Conservation (phyloP, 2,888 invertebrate genomes). For the Yponomeuta sedellus region DNA sequence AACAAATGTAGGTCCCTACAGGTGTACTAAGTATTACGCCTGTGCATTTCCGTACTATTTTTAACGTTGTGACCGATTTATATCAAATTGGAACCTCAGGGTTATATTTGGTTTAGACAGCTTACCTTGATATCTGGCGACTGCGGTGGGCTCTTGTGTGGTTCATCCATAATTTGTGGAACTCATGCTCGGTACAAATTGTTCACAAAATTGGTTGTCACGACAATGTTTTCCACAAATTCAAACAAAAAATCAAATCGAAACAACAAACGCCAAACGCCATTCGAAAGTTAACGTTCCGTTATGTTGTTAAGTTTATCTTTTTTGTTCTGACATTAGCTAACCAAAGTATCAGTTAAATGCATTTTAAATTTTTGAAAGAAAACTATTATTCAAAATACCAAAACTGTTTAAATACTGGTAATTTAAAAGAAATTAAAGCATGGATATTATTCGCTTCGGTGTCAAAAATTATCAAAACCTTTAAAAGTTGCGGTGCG, state of each 20-base stretch:
- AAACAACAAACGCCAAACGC: conserved; percentile 35
- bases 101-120: conserved; percentile 1
- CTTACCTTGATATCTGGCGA: conserved; percentile 56
- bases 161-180: conserved; percentile 69
- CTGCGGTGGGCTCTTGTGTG: conserved; percentile 43
- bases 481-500: not conserved
- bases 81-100: conserved; percentile 16
- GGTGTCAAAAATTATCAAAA: too few relatives aligned
- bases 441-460: too few relatives aligned
- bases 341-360: too few relatives aligned
- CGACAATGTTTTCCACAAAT: conserved; percentile 46
- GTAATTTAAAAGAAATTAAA: too few relatives aligned
- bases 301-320: too few relatives aligned
- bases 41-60: conserved; percentile 56
- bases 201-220: conserved; percentile 64
- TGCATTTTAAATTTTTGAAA: too few relatives aligned
- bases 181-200: conserved; percentile 60
- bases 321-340: not conserved
- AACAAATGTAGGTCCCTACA: conserved; percentile 18
- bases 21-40: conserved; percentile 34
- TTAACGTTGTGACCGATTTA: conserved; percentile 37
- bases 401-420: too few relatives aligned
- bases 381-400: too few relatives aligned
- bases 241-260: conserved; percentile 41
- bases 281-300: conserved; percentile 18